Conservation (phyloP, 2,888 invertebrate species). For the Cynaeus angustus region DNA sequence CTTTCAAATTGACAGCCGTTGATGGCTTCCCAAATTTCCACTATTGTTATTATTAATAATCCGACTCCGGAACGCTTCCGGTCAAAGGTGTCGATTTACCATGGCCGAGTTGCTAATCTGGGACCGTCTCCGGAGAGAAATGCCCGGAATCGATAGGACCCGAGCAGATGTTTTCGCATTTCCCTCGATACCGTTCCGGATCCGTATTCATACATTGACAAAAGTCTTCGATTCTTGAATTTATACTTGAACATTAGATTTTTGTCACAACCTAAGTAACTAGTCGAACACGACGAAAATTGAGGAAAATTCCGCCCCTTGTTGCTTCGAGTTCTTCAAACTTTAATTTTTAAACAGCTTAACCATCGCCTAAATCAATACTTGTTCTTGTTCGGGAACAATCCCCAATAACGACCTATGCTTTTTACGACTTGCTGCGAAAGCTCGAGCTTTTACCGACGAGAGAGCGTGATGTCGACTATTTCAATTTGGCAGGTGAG, state of each 20-base stretch:
- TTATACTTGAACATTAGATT: conserved; percentile 7
- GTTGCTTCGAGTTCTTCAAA: background rate
- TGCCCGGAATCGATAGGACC: conserved; percentile 34
- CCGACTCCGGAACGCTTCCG: conserved; percentile 23
- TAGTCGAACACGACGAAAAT: background rate
- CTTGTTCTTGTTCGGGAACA: background rate
- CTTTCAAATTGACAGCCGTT: too few species aligned
- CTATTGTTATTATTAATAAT: too few species aligned
- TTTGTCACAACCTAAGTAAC: background rate
- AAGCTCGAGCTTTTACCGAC: background rate
- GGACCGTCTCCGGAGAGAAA: conserved; percentile 29
- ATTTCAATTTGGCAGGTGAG: conserved; percentile 1
- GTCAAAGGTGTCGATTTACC: conserved; percentile 42
- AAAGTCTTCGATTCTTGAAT: conserved; percentile 20
- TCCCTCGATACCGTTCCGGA: conserved; percentile 34
- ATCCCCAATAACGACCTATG: background rate
- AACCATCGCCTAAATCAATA: background rate
- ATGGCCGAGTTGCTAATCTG: conserved; percentile 30
- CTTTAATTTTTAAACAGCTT: background rate
- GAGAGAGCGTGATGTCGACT: background rate
- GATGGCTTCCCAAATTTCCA: too few species aligned
- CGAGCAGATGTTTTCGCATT: conserved; percentile 42
- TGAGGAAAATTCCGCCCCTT: background rate
- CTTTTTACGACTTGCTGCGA: conserved; percentile 14
- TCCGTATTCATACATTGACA: conserved; percentile 40